Base-by-base conservation (phyloP, 2,888 invertebrate genomes). In the Anagyrus pseudococci region DNA sequence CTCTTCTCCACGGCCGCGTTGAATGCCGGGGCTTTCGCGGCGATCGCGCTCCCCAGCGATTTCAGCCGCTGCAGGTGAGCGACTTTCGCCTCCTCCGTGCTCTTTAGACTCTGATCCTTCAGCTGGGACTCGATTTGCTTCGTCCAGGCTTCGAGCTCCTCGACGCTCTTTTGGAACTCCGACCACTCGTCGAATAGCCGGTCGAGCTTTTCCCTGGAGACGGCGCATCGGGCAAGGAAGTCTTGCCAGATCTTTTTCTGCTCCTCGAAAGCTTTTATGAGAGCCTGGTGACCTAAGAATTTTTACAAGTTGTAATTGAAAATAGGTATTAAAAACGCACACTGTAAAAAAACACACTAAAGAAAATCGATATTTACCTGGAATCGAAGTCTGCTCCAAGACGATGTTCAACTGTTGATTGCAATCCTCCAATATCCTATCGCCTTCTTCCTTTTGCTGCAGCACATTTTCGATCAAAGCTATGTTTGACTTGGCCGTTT, bases 91-190 rank as follows among this genome's bases (percentile, higher is more conserved):
- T 92, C 92, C 33, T 93, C 87, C 3, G 90, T 92, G 74, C 89
- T 94, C 79, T 93, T 93, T 1, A 96, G 84, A 69, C 93, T 92
- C 80, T 94, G 94, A 77, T 95, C 94, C 80, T 95, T 92, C 0
- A 96, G 87, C 76, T 91, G 89, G 52, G 86, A 86, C 81, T 97
- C 96, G 75, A 92, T 92, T 54, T 89, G 85, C 76, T 92, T 93
- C 53, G 94, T 84, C 96, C 96, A 97, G 50, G 87, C 85, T 73
- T 91, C 91, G 1, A 96, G 83, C 61, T 87, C 87, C 68, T 93
- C 91, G 33, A 94, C 86, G 20, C 89, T 85, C 50, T 87, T 87
- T 73, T 93, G 92, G 70, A 93, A 92, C 75, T 92, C 89, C 46
- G 89, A 89, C 89, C 93, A 94, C 75, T 92, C 89, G 49, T 88